A percentile compares a stretch with the other conserved stretches of the same genome.
phyloP scores from a whole-genome alignment of 2,888 invertebrate genomes.

The Melanotus villosus region DNA sequence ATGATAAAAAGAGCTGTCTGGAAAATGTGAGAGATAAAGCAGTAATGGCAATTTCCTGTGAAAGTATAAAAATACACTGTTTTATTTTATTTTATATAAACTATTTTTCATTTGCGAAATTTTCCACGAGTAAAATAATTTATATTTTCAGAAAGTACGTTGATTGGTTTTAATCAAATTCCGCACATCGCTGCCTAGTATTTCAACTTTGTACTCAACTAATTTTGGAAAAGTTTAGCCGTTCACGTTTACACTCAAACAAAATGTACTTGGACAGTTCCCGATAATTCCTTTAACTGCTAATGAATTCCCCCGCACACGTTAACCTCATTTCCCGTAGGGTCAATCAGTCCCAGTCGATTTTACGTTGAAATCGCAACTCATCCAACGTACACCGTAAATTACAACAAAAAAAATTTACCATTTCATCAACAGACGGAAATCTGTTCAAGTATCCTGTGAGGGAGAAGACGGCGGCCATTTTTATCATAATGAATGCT shows the following conservation, averaged over 20 bases:
- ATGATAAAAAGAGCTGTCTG: too few species aligned
- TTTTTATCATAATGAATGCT: conserved; percentile 73
- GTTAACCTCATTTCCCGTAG: conserved; percentile 27
- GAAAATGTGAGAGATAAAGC: too few species aligned
- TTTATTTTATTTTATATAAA: too few species aligned
- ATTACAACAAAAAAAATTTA: conserved; percentile 54
- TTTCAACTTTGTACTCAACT: too few species aligned
- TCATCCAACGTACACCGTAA: not conserved
- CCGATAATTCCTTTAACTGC: conserved; percentile 25
- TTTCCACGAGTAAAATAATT: too few species aligned
- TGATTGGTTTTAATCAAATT: too few species aligned
- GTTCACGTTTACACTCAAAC: conserved; percentile 7
- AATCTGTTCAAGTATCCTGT: conserved; percentile 74
- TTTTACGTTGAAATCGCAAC: not conserved
- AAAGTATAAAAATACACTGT: too few species aligned
- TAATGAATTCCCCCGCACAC: conserved; percentile 23
- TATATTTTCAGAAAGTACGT: too few species aligned
- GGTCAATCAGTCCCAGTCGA: conserved; percentile 16
- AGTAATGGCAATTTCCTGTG: too few species aligned
- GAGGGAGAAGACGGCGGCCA: conserved; percentile 73
- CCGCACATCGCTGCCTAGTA: too few species aligned
- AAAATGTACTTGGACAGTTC: conserved; percentile 14
- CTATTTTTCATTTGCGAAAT: too few species aligned
- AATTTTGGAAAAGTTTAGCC: not conserved
- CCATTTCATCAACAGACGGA: conserved; percentile 75